These are phyloP conservation scores for Agrochola lychnidis DNA, from an alignment of 2,888 invertebrate genomes.

Conservation along the genomic window DNA sequence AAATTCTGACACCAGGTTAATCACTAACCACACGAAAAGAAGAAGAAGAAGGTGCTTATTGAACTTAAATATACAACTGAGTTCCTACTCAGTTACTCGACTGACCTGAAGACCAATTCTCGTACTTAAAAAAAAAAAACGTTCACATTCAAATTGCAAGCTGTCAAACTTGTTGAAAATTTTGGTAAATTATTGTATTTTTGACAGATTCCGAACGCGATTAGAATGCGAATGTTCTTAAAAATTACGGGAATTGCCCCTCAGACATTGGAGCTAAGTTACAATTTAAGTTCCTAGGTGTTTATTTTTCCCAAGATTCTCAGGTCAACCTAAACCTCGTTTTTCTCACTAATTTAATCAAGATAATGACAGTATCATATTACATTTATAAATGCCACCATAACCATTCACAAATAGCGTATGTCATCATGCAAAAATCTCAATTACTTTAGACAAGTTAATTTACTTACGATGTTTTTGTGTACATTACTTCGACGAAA, in stretches of 20 bases:
- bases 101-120: no score
- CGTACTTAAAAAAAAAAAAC: no score
- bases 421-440: slow-evolving; percentile 48
- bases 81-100: no score
- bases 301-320: neutral
- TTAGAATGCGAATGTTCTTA: no score
- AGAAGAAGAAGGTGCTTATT: no score
- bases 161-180: no score
- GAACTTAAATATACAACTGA: neutral
- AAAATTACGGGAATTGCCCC: no score
- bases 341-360: slow-evolving; percentile 20
- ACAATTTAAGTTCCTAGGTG: neutral
- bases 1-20: no score
- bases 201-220: no score
- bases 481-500: slow-evolving; percentile 26
- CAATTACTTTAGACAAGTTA: slow-evolving; percentile 51
- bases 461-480: slow-evolving; percentile 48
- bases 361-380: slow-evolving; percentile 27
- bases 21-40: no score
- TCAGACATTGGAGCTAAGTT: neutral
- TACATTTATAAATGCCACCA: slow-evolving; percentile 8
- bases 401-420: slow-evolving; percentile 22
- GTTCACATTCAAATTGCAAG: no score
- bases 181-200: no score
- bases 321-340: neutral